phyloP scores from a whole-genome alignment of 2,797 vertebrate species.

The Cuculus canorus region DNA sequence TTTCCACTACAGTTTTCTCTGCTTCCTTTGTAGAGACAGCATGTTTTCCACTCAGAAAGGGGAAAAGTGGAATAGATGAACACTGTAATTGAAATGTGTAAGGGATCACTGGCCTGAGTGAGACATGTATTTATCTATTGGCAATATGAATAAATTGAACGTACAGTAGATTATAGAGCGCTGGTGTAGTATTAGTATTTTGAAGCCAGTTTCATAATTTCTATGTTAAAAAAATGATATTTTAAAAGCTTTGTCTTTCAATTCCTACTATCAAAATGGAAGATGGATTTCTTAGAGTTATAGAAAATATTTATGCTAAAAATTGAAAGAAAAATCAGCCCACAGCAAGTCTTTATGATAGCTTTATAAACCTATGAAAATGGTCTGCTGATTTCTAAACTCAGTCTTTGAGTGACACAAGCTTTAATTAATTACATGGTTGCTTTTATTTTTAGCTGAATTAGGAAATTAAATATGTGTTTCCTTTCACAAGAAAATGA shows the following conservation, averaged over 20 bases:
- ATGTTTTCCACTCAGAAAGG: neutral
- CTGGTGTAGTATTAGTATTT: neutral
- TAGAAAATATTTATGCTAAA: neutral
- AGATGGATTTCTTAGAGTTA: neutral
- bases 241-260: neutral
- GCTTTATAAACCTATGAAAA: neutral
- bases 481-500: neutral
- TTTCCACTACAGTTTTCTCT: neutral
- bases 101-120: neutral
- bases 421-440: conserved; percentile 48
- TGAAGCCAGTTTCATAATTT: neutral
- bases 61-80: neutral
- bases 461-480: neutral
- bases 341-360: neutral
- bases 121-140: neutral
- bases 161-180: neutral
- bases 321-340: neutral
- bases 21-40: neutral
- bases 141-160: neutral
- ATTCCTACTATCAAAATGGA: neutral
- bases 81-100: neutral
- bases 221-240: neutral
- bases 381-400: neutral
- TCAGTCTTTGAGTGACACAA: conserved; percentile 10
- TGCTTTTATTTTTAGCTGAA: conserved; percentile 41